phyloP scores from a whole-genome alignment of 2,888 invertebrate species.

The Apodemia hepburni region DNA sequence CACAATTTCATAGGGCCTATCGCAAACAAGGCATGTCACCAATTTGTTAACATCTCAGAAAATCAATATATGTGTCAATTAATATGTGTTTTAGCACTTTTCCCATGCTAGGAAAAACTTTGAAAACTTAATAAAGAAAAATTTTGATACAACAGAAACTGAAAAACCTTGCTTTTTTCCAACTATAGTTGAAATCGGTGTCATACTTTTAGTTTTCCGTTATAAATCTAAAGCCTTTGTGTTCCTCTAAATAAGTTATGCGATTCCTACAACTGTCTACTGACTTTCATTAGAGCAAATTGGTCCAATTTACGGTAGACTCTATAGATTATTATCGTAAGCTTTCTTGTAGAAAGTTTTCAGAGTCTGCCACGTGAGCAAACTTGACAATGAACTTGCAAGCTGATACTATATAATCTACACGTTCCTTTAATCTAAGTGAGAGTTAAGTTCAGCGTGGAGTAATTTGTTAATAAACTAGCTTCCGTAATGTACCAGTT shows the following conservation, averaged over 20 bases:
- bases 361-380: constrained; percentile 46
- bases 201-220: constrained; percentile 1
- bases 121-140: too few relatives aligned
- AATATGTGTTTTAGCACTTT: too few relatives aligned
- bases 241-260: constrained; percentile 11
- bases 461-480: constrained; percentile 28
- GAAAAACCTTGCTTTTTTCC: too few relatives aligned
- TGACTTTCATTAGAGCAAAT: constrained; percentile 43
- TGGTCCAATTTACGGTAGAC: constrained; percentile 52
- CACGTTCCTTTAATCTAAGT: constrained; percentile 30
- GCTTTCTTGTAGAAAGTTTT: constrained; percentile 46
- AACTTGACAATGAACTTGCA: constrained; percentile 46
- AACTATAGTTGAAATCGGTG: not conserved
- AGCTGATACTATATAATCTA: constrained; percentile 30
- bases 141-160: too few relatives aligned
- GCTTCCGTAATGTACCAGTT: not conserved
- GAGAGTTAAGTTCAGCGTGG: constrained; percentile 26
- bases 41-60: too few relatives aligned
- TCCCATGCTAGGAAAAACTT: too few relatives aligned
- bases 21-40: too few relatives aligned
- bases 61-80: too few relatives aligned
- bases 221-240: constrained; percentile 14
- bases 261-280: constrained; percentile 11
- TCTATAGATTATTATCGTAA: constrained; percentile 50
- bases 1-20: too few relatives aligned